phyloP scores from a whole-genome alignment of 2,888 invertebrate species.

The Protodeltote pygarga region DNA sequence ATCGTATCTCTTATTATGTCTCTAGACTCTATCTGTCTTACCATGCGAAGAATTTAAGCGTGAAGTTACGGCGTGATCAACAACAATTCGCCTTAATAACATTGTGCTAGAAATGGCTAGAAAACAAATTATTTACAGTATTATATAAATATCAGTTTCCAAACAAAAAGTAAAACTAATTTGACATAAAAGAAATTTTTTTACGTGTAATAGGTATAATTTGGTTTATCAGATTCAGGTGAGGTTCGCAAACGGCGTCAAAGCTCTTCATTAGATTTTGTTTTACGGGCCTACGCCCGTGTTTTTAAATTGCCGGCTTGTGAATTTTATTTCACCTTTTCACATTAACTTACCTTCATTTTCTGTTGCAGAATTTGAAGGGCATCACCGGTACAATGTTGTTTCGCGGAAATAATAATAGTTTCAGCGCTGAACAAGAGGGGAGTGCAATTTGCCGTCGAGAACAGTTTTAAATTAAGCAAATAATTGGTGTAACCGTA shows the following conservation, averaged over 20 bases:
- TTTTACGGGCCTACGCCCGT: conserved; percentile 26
- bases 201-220: conserved; percentile 35
- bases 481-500: too few species aligned
- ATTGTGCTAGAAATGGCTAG: too few species aligned
- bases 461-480: too few species aligned
- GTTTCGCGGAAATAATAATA: conserved; percentile 1
- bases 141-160: too few species aligned
- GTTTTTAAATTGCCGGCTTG: conserved; percentile 37
- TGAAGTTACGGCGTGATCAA: too few species aligned
- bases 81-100: not conserved
- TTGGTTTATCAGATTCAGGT: conserved; percentile 43
- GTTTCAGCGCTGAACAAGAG: too few species aligned
- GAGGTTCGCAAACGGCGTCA: conserved; percentile 40
- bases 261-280: conserved; percentile 48
- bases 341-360: conserved; percentile 24
- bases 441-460: too few species aligned
- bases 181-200: conserved; percentile 24
- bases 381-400: not conserved
- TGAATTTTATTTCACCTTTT: conserved; percentile 26
- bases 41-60: too few species aligned
- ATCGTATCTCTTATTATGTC: too few species aligned
- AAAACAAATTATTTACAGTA: too few species aligned
- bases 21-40: too few species aligned
- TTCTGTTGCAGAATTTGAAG: conserved; percentile 7
- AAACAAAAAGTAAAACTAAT: conserved; percentile 2